Percentiles rank a stretch among this genome's conserved stretches.
Evolutionary conservation across 2,797 vertebrate species (phyloP).

Genomic region (Melanotaenia nigrans): DNA sequence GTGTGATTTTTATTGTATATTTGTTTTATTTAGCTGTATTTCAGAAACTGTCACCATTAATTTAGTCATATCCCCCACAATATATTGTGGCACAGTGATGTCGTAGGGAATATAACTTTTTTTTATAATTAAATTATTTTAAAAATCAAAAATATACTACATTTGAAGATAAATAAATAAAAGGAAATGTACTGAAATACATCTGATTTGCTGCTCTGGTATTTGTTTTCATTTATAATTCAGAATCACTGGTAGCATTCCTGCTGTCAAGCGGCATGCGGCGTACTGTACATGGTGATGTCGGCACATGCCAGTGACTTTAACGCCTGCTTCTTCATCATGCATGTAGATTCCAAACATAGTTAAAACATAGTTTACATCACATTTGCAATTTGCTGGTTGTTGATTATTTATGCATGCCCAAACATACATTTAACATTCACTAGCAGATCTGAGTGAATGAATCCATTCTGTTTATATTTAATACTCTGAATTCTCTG

Average conservation of each 20-base stretch:
- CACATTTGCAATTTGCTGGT: background rate
- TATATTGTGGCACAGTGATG: too few species aligned
- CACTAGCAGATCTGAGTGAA: too few species aligned
- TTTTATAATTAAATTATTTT: background rate
- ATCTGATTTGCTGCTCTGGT: background rate
- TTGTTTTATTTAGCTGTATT: background rate
- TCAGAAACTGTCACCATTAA: background rate
- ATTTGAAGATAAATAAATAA: background rate
- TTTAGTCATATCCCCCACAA: too few species aligned
- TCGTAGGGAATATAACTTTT: background rate
- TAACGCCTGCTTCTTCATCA: background rate
- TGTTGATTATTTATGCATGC: background rate
- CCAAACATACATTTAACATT: too few species aligned
- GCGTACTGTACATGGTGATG: background rate
- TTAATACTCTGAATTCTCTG: background rate
- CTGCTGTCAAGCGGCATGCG: background rate
- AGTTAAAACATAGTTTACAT: background rate
- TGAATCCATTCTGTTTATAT: background rate
- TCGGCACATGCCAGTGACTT: background rate
- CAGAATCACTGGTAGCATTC: background rate
- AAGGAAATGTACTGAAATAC: background rate
- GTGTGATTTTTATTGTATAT: background rate
- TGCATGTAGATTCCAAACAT: background rate
- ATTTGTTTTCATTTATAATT: conserved; percentile 15
- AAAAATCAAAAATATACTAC: background rate